phyloP scores from a whole-genome alignment of 1,140 invertebrate genomes.

The Oryctes rhinoceros region DNA sequence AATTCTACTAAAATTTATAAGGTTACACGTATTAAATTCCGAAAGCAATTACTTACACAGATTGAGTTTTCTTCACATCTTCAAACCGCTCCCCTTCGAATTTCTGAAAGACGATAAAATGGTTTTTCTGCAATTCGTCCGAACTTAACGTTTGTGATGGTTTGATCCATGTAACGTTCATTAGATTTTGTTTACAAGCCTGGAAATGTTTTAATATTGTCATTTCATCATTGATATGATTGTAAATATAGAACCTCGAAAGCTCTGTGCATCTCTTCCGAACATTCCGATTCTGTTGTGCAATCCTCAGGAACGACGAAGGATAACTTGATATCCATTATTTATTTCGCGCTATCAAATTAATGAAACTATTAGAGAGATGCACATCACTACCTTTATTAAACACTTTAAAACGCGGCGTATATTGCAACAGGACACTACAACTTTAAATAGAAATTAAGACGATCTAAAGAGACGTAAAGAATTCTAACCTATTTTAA shows the following conservation, averaged over 20 bases:
- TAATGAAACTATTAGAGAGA: background rate
- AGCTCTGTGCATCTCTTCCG: constrained; percentile 62
- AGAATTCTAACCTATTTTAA: too few relatives aligned
- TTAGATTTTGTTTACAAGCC: constrained; percentile 64
- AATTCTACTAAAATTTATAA: constrained; percentile 67
- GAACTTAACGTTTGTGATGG: constrained; percentile 61
- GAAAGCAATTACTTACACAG: constrained; percentile 67
- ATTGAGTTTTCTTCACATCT: constrained; percentile 70
- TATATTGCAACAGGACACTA: too few relatives aligned
- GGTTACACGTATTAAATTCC: constrained; percentile 44
- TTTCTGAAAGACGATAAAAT: constrained; percentile 78
- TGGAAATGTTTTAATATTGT: constrained; percentile 54
- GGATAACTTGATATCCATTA: constrained; percentile 40
- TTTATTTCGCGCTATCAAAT: background rate
- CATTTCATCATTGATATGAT: constrained; percentile 11
- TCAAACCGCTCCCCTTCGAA: constrained; percentile 77
- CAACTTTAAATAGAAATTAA: too few relatives aligned
- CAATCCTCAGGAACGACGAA: constrained; percentile 59
- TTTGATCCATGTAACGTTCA: constrained; percentile 64
- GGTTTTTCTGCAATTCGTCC: constrained; percentile 69
- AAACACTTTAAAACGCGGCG: too few relatives aligned
- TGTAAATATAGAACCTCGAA: constrained; percentile 56
- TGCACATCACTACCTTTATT: background rate
- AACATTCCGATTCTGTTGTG: constrained; percentile 57
- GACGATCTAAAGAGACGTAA: too few relatives aligned